These are phyloP conservation scores for Fundulus diaphanus DNA, from an alignment of 2,797 vertebrate species.

Conservation along the genomic window DNA sequence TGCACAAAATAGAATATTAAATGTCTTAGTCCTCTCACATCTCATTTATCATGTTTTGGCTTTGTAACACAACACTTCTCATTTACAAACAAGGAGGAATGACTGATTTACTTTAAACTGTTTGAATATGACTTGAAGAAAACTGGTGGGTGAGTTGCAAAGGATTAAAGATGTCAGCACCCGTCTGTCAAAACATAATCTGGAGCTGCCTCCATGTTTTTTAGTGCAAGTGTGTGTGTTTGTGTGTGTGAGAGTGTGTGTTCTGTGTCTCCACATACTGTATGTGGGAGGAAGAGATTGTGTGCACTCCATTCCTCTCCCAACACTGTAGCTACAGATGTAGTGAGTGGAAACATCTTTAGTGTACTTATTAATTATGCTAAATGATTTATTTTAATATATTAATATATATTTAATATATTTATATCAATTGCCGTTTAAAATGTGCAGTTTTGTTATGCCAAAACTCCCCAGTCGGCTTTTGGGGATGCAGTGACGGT, in stretches of 20 bases:
- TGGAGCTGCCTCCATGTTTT: conserved; percentile 60
- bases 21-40: conserved; percentile 39
- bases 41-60: conserved; percentile 22
- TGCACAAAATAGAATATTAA: conserved; percentile 60
- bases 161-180: conserved; percentile 73
- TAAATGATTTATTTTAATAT: conserved; percentile 76
- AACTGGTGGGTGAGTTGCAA: conserved; percentile 58
- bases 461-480: background rate
- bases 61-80: conserved; percentile 30
- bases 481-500: conserved; percentile 33
- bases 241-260: conserved; percentile 50
- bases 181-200: conserved; percentile 55
- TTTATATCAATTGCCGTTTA: conserved; percentile 50
- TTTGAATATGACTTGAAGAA: conserved; percentile 45
- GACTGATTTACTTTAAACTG: conserved; percentile 43
- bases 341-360: conserved; percentile 52
- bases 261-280: conserved; percentile 55
- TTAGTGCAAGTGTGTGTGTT: conserved; percentile 32
- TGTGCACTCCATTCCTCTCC: conserved; percentile 54
- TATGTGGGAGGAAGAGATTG: conserved; percentile 70
- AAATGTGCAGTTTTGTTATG: conserved; percentile 4
- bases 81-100: conserved; percentile 37
- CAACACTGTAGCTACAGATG: conserved; percentile 48
- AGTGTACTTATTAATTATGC: conserved; percentile 68
- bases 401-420: conserved; percentile 52